Base-by-base conservation (phyloP, 2,113 vertebrate genomes). In the Oplegnathus fasciatus region DNA sequence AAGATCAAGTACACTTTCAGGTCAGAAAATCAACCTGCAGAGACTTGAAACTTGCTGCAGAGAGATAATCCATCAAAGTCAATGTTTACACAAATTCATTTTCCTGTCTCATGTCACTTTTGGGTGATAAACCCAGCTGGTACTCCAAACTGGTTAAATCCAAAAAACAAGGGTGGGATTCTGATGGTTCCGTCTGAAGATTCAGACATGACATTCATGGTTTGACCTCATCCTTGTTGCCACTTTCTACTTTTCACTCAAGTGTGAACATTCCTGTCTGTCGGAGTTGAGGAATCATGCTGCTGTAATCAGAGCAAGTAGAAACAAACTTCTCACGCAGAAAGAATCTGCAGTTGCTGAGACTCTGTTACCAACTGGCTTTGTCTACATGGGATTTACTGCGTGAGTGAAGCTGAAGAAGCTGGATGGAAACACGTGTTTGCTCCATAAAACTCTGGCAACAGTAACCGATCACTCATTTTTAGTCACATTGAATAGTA, bases 1-100 rank as follows among this genome's bases (percentile, higher is more conserved):
- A 97, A 96, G 77, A 94, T 96, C 64, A 94, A 78, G 0, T 99
- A 98, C 92, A 96, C 77, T 0, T 98, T 98, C 96, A 98, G 96
- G 98, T 99, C 74, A 82, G 90, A 57, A 15, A 81, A 37, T 20
- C 17, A 48, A 17, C 9, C 66, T 32, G 50, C 75, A 66, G 48
- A 57, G 18, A 50, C 46, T 50, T 20, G 13, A 20, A 20, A 7
- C 18, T 20, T 50, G 42, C 42, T 44, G 42, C 42, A 44, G 42
- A 44, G 42, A 14, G 40, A 42, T 42, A 42, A 42, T 42, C 40
- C 40, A 9, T 42, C 40, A 42, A 42, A 69, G 30, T 20, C 32
- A 9, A 62, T 11, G 13, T 17, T 37, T 37, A 37, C 34, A 37
- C 34, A 37, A 37, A 37, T 37, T 37, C 34, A 37, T 37, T 37